These are phyloP conservation scores for Solea senegalensis DNA, from an alignment of 2,113 vertebrate species.

Conservation along the genomic window DNA sequence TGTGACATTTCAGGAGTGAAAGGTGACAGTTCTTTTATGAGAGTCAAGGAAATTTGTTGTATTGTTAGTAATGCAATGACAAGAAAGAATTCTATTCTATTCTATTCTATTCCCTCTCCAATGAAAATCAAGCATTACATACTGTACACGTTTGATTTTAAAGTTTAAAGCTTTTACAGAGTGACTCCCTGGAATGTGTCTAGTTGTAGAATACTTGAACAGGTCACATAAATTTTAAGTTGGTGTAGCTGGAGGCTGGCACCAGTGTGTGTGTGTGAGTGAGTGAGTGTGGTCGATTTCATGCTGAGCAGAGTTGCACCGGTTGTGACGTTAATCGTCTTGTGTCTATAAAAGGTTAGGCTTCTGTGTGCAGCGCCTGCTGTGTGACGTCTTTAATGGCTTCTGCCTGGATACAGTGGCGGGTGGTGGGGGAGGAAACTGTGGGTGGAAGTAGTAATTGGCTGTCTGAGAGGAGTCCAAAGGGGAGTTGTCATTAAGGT, in stretches of 20 bases:
- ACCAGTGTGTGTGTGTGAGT: no score
- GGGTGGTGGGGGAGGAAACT: background rate
- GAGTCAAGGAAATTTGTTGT: no score
- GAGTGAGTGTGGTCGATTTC: background rate
- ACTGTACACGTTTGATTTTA: background rate
- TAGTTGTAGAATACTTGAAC: background rate
- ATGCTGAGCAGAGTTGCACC: background rate
- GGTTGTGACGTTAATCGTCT: constrained; percentile 1
- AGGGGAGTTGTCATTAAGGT: background rate
- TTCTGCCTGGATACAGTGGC: constrained; percentile 50
- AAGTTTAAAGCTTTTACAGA: background rate
- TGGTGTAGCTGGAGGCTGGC: background rate
- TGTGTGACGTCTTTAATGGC: constrained; percentile 9
- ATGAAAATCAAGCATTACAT: no score
- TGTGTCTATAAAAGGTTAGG: constrained; percentile 2
- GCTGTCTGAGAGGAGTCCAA: constrained; percentile 30
- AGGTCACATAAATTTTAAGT: background rate
- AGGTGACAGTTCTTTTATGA: no score
- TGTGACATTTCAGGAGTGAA: no score
- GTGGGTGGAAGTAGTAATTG: constrained; percentile 36
- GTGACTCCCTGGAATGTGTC: background rate
- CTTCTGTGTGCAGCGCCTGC: background rate
- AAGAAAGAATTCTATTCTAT: no score
- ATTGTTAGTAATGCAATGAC: no score
- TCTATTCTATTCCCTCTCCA: no score